Percentiles rank a stretch among this genome's conserved stretches.
phyloP scores from a whole-genome alignment of 2,797 vertebrate genomes.

The Myotis vivesi region DNA sequence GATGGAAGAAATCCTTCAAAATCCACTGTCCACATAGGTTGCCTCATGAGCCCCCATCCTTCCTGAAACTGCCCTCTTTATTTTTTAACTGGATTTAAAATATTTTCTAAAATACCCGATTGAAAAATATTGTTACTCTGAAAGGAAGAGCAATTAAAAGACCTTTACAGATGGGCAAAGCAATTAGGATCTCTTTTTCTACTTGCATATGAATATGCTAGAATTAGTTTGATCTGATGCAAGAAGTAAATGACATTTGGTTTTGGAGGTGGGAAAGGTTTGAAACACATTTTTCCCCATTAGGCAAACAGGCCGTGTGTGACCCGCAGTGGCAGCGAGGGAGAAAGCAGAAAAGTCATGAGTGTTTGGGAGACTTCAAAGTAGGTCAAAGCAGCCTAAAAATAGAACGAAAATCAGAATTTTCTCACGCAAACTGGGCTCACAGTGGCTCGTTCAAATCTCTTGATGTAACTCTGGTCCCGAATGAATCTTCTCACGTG shows the following conservation, averaged over 20 bases:
- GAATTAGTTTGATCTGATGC: neutral
- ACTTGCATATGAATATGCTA: neutral
- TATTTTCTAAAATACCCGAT: neutral
- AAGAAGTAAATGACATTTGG: neutral
- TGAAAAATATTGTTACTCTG: neutral
- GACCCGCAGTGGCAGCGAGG: neutral
- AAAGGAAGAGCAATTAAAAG: neutral
- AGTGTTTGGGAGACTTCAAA: slow-evolving; percentile 48
- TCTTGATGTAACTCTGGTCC: neutral
- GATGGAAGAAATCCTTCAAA: neutral
- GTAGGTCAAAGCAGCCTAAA: slow-evolving; percentile 42
- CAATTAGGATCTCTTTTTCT: neutral
- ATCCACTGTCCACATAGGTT: neutral
- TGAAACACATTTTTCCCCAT: neutral
- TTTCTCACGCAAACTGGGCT: neutral
- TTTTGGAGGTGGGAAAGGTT: neutral
- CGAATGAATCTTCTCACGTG: neutral
- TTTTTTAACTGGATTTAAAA: neutral
- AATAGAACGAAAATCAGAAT: slow-evolving; percentile 27
- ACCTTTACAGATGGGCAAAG: neutral
- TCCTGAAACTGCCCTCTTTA: neutral
- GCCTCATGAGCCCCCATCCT: neutral
- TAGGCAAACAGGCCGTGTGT: neutral
- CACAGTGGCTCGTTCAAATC: neutral
- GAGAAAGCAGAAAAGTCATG: neutral